Evolutionary conservation across 1,140 invertebrate species (phyloP), one percentile per base, ranked within the genome.

Genomic region (Eurosta solidaginis): DNA sequence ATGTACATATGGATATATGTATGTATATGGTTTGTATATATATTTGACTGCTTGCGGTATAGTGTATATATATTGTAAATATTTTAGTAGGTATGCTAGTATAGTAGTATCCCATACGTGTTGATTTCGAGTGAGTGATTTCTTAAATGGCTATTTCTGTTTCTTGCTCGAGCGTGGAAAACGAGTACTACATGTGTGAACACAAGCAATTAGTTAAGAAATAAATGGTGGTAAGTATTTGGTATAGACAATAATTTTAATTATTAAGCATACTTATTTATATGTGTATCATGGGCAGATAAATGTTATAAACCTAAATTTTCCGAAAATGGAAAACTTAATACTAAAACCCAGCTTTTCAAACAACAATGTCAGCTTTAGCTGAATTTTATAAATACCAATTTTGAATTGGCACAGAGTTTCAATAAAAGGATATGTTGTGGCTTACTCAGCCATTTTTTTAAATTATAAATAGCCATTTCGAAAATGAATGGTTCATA

Each of bases 131-230:
- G 52, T 59, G 25, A 29, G 27, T 59, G 6, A 12, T 74, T 73
- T 74, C 22, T 74, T 47, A 42, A 45, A 17, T 74, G 22, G 10
- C 3, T 47, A 27, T 47, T 74, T 74, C 44, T 47, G 73, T 74
- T 74, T 74, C 73, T 45, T 33, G 59, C 12, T 68, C 59, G 59
- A 68, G 59, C 59, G 33, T 22, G 17, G 59, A 68, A 20, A 68
- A 68, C 59, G 59, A 68, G 59, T 68, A 68, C 59, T 68, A 42
- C 7, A 68, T 68, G 12, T 68, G 33, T 68, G 59, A 33, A 68
- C 59, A 68, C 33, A 68, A 29, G 59, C 59, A 68, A 40, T 68
- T 27, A n/a, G n/a, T n/a, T n/a, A n/a, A n/a, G n/a, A n/a, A n/a
- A n/a, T n/a, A n/a, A n/a, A n/a, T n/a, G n/a, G n/a, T n/a, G n/a